Percentiles rank a stretch among this genome's conserved stretches.
These are phyloP conservation scores for Drosophila obscura DNA, from an alignment of 1,140 invertebrate species.

Conservation along the genomic window DNA sequence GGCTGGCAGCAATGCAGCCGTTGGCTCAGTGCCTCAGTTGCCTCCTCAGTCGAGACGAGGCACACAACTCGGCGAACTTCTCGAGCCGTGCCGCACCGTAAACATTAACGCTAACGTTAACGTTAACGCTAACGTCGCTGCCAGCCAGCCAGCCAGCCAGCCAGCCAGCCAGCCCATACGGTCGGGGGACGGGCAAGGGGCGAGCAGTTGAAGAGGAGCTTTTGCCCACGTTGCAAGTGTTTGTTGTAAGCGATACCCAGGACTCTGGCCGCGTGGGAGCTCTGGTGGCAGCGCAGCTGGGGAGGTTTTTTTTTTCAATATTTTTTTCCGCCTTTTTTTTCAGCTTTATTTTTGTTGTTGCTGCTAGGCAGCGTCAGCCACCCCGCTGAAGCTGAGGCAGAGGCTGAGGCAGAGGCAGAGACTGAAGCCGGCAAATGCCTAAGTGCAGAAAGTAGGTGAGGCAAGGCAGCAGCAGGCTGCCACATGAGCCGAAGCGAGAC, in stretches of 20 bases:
- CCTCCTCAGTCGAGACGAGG: conserved; percentile 43
- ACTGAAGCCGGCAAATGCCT: conserved; percentile 39
- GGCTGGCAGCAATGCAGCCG: conserved; percentile 39
- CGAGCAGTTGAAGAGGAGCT: conserved; percentile 48
- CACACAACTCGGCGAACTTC: conserved; percentile 59
- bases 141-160: conserved; percentile 3
- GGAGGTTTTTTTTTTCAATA: conserved; percentile 55
- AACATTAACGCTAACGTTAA: conserved; percentile 58
- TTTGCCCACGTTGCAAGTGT: conserved; percentile 70
- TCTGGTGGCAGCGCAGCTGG: conserved; percentile 33
- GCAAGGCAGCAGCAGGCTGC: conserved; percentile 37
- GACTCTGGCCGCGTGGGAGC: conserved; percentile 57
- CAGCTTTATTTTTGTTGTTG: conserved; percentile 43
- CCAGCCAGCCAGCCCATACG: conserved; percentile 6
- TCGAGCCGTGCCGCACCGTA: conserved; percentile 67
- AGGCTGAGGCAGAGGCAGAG: conserved; percentile 32
- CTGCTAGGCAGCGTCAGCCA: conserved; percentile 43
- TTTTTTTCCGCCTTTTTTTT: conserved; percentile 30
- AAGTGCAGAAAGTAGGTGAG: conserved; percentile 80
- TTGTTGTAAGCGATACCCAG: conserved; percentile 76
- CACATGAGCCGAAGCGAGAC: conserved; percentile 60
- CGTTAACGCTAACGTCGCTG: conserved; percentile 42
- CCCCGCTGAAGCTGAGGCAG: conserved; percentile 45
- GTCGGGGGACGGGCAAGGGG: neutral
- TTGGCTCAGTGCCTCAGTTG: conserved; percentile 28